phyloP scores from a whole-genome alignment of 2,113 vertebrate species.

The Cranoglanis bouderius region DNA sequence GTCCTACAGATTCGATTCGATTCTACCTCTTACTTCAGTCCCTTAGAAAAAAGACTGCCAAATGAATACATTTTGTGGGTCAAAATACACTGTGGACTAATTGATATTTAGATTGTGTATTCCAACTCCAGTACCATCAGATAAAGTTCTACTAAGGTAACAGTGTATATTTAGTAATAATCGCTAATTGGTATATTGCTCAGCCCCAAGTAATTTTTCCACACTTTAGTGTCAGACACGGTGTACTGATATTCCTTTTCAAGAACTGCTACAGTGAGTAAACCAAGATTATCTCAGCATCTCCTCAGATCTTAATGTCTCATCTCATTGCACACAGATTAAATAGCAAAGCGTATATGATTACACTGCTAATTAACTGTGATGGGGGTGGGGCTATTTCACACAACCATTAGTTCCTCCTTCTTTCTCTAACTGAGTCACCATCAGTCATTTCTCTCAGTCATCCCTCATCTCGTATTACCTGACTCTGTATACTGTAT shows the following conservation, averaged over 20 bases:
- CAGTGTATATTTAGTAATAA: slow-evolving; percentile 19
- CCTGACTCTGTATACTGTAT: slow-evolving; percentile 51
- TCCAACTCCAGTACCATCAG: not conserved
- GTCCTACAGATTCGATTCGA: not conserved
- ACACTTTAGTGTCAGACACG: slow-evolving; percentile 16
- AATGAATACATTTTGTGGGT: not conserved
- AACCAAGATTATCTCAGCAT: slow-evolving; percentile 33
- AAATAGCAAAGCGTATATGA: slow-evolving; percentile 46
- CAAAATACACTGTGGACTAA: slow-evolving; percentile 6
- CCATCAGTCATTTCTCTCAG: slow-evolving; percentile 47
- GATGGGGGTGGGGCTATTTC: not conserved
- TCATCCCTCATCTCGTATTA: slow-evolving; percentile 52
- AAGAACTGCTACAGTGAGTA: not conserved
- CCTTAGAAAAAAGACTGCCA: not conserved
- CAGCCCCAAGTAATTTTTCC: slow-evolving; percentile 22
- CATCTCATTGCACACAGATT: slow-evolving; percentile 36
- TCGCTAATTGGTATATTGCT: slow-evolving; percentile 3
- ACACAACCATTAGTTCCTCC: slow-evolving; percentile 20
- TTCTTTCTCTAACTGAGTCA: slow-evolving; percentile 12
- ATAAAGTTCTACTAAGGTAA: not conserved
- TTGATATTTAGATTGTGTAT: not conserved
- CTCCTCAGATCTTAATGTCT: slow-evolving; percentile 41
- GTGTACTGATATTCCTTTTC: slow-evolving; percentile 15
- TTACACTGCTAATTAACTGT: slow-evolving; percentile 50
- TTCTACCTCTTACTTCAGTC: not conserved